A percentile compares a stretch with the other conserved stretches of the same genome.
These are phyloP conservation scores for Epicauta chinensis DNA, from an alignment of 1,140 invertebrate species.

Conservation along the genomic window DNA sequence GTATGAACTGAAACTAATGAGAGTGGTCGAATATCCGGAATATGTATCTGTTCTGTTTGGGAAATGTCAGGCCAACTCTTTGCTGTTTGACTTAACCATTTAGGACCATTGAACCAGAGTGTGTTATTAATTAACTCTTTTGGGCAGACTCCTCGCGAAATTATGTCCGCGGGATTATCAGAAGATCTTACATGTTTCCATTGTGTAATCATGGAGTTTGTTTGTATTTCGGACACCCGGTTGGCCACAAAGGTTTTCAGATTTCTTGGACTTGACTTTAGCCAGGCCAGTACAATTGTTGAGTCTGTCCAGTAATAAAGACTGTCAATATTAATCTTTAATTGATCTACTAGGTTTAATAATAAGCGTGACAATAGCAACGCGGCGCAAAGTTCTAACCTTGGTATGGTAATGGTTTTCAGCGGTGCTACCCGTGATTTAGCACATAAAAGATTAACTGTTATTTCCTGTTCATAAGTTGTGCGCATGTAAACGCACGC, in stretches of 20 bases:
- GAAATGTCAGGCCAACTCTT: background rate
- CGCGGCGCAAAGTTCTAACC: no score
- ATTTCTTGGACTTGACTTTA: slow-evolving; percentile 20
- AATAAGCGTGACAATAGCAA: no score
- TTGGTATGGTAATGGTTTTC: no score
- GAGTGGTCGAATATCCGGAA: background rate
- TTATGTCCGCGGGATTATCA: slow-evolving; percentile 44
- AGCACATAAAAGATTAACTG: no score
- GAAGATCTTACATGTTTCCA: slow-evolving; percentile 39
- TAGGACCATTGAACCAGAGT: slow-evolving; percentile 39
- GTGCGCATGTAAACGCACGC: no score
- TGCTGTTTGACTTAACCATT: background rate
- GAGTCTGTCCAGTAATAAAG: slow-evolving; percentile 17
- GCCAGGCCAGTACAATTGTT: slow-evolving; percentile 26
- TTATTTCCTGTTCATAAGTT: no score
- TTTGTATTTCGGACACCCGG: slow-evolving; percentile 37
- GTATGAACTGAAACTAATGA: background rate
- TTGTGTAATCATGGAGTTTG: slow-evolving; percentile 20
- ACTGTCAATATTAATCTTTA: background rate
- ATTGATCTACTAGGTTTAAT: no score
- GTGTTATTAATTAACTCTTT: slow-evolving; percentile 33
- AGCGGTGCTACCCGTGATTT: no score
- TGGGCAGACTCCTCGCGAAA: slow-evolving; percentile 42
- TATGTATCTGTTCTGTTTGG: no score
- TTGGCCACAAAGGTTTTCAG: slow-evolving; percentile 37